Percentiles rank a stretch among this genome's conserved stretches.
phyloP scores from a whole-genome alignment of 2,113 vertebrate species.

The Bos javanicus region DNA sequence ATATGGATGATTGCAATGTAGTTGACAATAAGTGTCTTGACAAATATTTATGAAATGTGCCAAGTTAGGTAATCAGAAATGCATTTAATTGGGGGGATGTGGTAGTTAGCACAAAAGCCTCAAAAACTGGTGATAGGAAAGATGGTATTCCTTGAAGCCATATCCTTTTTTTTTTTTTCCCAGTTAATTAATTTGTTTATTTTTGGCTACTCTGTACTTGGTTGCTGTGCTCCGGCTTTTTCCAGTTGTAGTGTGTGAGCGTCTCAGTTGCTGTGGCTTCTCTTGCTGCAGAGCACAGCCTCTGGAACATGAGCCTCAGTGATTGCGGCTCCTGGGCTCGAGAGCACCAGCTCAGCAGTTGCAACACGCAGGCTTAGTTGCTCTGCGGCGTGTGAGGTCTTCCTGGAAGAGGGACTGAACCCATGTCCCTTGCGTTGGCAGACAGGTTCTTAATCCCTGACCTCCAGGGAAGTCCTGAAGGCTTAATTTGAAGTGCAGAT shows the following conservation, averaged over 20 bases:
- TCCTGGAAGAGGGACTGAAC: not conserved
- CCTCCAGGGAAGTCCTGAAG: not conserved
- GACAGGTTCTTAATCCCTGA: not conserved
- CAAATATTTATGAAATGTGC: slow-evolving; percentile 74
- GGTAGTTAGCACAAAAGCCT: not conserved
- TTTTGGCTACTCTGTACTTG: not conserved
- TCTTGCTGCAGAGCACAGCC: not conserved
- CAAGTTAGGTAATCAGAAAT: slow-evolving; percentile 58
- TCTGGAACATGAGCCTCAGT: not conserved
- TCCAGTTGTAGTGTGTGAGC: not conserved
- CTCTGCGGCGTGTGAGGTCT: not conserved
- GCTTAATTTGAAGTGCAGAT: not conserved
- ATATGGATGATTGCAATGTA: slow-evolving; percentile 66
- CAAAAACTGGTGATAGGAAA: not conserved
- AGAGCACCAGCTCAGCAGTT: not conserved
- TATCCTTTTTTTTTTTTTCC: not conserved
- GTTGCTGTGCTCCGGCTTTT: not conserved
- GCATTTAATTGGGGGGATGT: slow-evolving; percentile 5
- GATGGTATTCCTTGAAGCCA: not conserved
- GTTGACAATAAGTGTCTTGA: slow-evolving; percentile 72
- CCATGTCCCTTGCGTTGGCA: not conserved
- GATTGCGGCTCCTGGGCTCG: not conserved
- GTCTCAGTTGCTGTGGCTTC: not conserved
- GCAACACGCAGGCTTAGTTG: not conserved
- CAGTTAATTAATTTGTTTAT: not conserved